Base-by-base conservation (phyloP, 2,113 vertebrate genomes). In the Clarias gariepinus region DNA sequence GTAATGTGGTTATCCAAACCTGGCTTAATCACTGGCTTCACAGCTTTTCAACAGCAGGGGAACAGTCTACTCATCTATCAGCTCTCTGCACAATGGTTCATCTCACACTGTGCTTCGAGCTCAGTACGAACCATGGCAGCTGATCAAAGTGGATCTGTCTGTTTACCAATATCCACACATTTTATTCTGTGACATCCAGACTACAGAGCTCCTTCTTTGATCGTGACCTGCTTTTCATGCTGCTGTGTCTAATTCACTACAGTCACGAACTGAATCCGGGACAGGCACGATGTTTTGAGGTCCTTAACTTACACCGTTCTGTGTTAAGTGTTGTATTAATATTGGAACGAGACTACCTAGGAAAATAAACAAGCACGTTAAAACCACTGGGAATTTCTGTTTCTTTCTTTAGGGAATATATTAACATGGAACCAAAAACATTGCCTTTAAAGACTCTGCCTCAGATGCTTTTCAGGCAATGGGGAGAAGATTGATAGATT, bases 11-110 rank as follows among this genome's bases (percentile, higher is more conserved):
- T 28, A 58, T 80, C 82, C 36, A 41, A 30, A 82, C 73, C 30
- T 18, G 16, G 16, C 64, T 84, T 74, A 74, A 86, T 86, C 82
- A 88, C 55, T 21, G 21, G 55, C 30, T 84, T 90, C 53, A 80
- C 84, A 89, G 79, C 73, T 87, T 84, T 66, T 58, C 47, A 83
- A 25, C 13, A 85, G 80, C 4, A 25, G 2, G 9, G 19, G 64
- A 80, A 82, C 61, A 71, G 52, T 52, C 52, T 30, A 63, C 21
- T 28, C 19, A 63, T 63, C 71, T 71, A 28, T 21, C 41, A 73
- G 64, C 78, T 55, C 25, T 79, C 66, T 53, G 47, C 68, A 66
- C 71, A 58, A 58, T 30, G 55, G 55, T 41, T 83, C 60, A 77
- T 61, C 21, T 69, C 71, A n/a, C 41, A 16, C 33, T 64, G 73